Percentiles rank a stretch among this genome's conserved stretches.
phyloP scores from a whole-genome alignment of 2,888 invertebrate genomes.

The Chironomus tentans region DNA sequence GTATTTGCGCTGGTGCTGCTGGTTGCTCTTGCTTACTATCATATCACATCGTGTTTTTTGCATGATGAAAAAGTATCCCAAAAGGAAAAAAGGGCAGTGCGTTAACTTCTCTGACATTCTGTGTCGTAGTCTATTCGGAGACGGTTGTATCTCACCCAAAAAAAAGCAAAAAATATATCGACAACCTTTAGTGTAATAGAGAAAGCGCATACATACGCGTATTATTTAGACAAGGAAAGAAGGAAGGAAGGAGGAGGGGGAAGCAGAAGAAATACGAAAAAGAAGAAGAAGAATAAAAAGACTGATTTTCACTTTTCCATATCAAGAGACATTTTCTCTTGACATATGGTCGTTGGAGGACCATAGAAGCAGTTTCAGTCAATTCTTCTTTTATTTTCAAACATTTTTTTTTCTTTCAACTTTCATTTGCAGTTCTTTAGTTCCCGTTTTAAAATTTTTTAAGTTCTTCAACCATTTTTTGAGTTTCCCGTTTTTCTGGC shows the following conservation, averaged over 20 bases:
- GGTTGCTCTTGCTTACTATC: neutral
- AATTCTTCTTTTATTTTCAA: conserved; percentile 1
- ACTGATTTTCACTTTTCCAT: neutral
- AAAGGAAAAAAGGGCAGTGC: neutral
- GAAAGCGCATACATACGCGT: too few species aligned
- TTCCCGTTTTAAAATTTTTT: conserved; percentile 23
- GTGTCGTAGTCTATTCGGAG: conserved; percentile 13
- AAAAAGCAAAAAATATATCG: neutral
- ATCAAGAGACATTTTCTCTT: neutral
- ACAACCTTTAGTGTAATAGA: neutral
- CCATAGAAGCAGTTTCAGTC: neutral
- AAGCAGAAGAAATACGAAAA: too few species aligned
- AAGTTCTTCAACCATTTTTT: conserved; percentile 18
- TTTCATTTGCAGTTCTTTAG: conserved; percentile 22
- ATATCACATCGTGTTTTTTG: neutral
- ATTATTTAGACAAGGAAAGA: too few species aligned
- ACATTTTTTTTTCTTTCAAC: neutral
- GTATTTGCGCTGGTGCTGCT: neutral
- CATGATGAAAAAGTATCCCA: neutral
- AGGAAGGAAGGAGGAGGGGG: too few species aligned
- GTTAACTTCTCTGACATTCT: neutral
- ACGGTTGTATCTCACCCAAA: conserved; percentile 1
- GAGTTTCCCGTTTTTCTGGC: conserved; percentile 10
- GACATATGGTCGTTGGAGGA: conserved; percentile 17
- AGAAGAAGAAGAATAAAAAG: conserved; percentile 12